Conservation (phyloP, 2,888 invertebrate species). For the Heteromurus nitidus region DNA sequence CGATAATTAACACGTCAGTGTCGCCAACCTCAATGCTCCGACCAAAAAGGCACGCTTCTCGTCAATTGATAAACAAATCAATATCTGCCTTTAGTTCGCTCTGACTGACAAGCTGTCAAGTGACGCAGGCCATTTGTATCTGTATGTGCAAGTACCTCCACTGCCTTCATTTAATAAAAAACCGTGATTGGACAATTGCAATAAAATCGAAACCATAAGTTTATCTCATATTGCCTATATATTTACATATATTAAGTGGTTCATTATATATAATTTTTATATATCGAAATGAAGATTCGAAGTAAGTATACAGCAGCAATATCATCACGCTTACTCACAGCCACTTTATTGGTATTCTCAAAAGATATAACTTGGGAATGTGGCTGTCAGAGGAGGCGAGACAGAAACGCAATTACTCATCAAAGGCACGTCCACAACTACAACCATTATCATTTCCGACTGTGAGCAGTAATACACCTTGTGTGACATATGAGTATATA, state of each 20-base stretch:
- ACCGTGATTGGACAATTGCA: conserved; percentile 1
- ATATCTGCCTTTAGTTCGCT: neutral
- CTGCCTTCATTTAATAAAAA: conserved; percentile 13
- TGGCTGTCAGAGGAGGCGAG: conserved; percentile 27
- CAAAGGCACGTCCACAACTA: neutral
- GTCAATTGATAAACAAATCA: neutral
- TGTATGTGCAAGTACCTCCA: no score
- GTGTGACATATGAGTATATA: no score
- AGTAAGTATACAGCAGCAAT: neutral
- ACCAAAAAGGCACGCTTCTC: neutral
- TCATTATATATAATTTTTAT: neutral
- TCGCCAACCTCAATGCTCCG: neutral
- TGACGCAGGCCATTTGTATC: no score
- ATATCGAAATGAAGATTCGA: conserved; percentile 16
- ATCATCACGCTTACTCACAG: neutral
- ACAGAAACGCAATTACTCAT: conserved; percentile 19
- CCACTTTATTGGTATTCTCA: conserved; percentile 36
- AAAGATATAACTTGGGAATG: conserved; percentile 42
- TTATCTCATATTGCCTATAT: neutral
- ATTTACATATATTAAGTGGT: conserved; percentile 3
- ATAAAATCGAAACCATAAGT: neutral
- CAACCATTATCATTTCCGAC: conserved; percentile 47
- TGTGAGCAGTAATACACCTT: neutral
- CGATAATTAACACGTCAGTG: neutral
- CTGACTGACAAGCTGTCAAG: conserved; percentile 29